Base-by-base conservation (phyloP, 2,888 invertebrate species). In the Sarcophaga variegata region DNA sequence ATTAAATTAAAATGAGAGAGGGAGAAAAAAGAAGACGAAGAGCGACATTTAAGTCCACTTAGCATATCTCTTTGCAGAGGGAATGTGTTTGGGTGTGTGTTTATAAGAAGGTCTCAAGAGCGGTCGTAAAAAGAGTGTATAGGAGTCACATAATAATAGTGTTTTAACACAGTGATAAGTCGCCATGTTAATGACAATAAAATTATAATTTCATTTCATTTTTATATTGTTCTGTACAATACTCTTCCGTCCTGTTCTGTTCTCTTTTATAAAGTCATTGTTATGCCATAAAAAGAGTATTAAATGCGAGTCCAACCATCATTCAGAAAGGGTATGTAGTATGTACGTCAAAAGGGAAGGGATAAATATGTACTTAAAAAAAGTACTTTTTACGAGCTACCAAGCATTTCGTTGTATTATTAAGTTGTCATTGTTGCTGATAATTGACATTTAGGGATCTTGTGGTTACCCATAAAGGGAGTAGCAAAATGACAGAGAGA, bases 121-220 rank as follows among this genome's bases (percentile, higher is more conserved):
- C 78, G 78, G 88, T 91, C 92, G 89, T 91, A 90, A 91, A 92
- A 91, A 89, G 88, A 89, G 14, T 71, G 70, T 70, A 71, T 69
- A 79, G 37, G 25, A 20, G 89, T 90, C 90, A 90, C 83, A 72
- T 14, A 72, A 85, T 88, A 87, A 84, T 83, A 85, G 87, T 82
- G 54, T 54, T 54, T 12, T 77, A 83, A 84, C 85, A 86, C 86
- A 79, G 89, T 86, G 81, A 88, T 88, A 85, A 82, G 89, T 90
- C 80, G 88, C 79, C 88, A 88, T 89, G 88, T 89, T 89, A 91
- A 92, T 92, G 92, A 92, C 91, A 92, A 91, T 92, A 91, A 92
- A 92, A 92, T 92, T 92, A 92, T 92, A 90, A 92, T 91, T 91
- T 90, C 90, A 89, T 88, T 89, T 87, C 85, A 90, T 89, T 54